Percentiles rank a stretch among this genome's conserved stretches.
phyloP scores from a whole-genome alignment of 2,888 invertebrate genomes.

The Rhagophthalmus giganteus region DNA sequence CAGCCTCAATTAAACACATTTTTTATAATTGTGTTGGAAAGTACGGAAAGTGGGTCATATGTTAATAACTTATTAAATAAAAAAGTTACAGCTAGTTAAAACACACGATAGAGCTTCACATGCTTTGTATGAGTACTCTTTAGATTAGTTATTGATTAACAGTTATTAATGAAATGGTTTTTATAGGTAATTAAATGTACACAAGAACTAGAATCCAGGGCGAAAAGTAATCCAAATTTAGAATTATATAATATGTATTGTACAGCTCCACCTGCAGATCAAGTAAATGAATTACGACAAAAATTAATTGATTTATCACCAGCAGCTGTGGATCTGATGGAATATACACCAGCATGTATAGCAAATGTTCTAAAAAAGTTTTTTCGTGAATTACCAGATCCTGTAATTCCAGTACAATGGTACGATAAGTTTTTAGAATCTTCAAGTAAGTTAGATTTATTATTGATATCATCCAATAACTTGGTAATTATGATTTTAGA shows the following conservation, averaged over 20 bases:
- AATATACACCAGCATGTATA: conserved; percentile 60
- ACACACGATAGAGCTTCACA: too few relatives aligned
- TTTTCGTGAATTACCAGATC: conserved; percentile 73
- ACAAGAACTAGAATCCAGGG: conserved; percentile 64
- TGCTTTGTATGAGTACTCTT: too few relatives aligned
- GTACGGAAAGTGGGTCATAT: not conserved
- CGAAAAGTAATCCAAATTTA: conserved; percentile 55
- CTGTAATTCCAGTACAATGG: conserved; percentile 73
- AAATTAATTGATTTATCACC: conserved; percentile 58
- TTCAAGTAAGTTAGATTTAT: conserved; percentile 42
- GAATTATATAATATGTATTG: conserved; percentile 71
- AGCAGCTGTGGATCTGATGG: conserved; percentile 54
- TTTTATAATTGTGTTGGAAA: not conserved
- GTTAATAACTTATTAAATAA: not conserved
- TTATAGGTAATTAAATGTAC: conserved; percentile 59
- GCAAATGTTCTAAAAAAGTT: conserved; percentile 70
- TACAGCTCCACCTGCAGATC: conserved; percentile 63
- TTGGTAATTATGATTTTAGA: conserved; percentile 42
- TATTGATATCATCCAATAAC: conserved; percentile 1
- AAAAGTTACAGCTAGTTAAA: not conserved
- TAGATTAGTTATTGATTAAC: not conserved
- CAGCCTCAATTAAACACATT: too few relatives aligned
- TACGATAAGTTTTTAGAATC: conserved; percentile 71
- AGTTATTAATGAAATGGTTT: not conserved
- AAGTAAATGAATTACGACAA: conserved; percentile 61